Base-by-base conservation (phyloP, 2,113 vertebrate genomes). In the Arizona elegans region DNA sequence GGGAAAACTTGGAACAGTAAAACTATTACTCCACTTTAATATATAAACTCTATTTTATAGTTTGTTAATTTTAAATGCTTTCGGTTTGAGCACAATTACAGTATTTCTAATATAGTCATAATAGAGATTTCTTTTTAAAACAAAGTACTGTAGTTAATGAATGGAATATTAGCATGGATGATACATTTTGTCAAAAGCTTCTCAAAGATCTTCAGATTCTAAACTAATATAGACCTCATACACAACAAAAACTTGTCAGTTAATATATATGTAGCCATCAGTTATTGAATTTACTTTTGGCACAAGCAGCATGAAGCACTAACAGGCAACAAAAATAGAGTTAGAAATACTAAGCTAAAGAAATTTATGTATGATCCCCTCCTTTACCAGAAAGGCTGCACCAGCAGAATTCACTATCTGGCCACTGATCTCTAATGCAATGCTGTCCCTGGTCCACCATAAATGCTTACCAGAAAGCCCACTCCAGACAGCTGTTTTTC, bases 41-140 rank as follows among this genome's bases (percentile, higher is more conserved):
- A 91, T 52, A 4, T 70, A 70, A 70, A 70, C 29, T 70, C 65
- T n/a, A 10, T 70, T 70, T 70, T 70, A 70, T 1, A 0, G 87
- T 94, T 92, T 26, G 93, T 94, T 94, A 13, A n/a, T 29, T 58
- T 62, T 90, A 86, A 93, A 90, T 24, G 6, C 24, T 33, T 62
- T 65, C 85, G 9, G 47, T 86, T 43, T 93, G 85, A 1, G 1
- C 17, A 70, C 5, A 85, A 50, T 92, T 87, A 5, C 10, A 90
- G 9, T 70, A 12, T 47, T 53, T 62, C 47, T 54, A 87, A 33
- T 13, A 21, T 6, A 33, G n/a, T 56, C 11, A 17, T 53, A 29
- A 23, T 70, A 88, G 24, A 52, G n/a, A 62, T 87, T 29, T 17
- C 21, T 53, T 87, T 87, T 62, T 38, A 85, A 52, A 91, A 70